Percentiles rank a stretch among this genome's conserved stretches.
phyloP scores from a whole-genome alignment of 1,140 invertebrate genomes.

The Asbolus verrucosus region DNA sequence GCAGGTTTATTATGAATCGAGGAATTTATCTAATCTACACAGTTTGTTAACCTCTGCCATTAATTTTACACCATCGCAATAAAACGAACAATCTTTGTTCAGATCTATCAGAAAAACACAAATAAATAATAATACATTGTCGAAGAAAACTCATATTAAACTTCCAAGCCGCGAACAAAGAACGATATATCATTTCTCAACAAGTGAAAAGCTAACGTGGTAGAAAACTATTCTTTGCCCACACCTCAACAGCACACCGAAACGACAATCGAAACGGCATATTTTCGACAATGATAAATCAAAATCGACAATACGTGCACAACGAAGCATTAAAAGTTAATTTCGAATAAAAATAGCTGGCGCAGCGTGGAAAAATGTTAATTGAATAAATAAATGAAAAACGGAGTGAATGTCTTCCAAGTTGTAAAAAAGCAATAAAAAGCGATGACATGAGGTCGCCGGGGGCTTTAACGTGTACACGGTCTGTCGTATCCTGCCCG shows the following conservation, averaged over 20 bases:
- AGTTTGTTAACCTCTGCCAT: conserved; percentile 40
- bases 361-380: neutral
- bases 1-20: conserved; percentile 22
- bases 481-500: neutral
- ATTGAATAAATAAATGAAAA: neutral
- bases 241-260: conserved; percentile 16
- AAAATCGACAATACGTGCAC: neutral
- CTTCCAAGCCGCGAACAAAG: conserved; percentile 13
- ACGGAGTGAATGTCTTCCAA: too few relatives aligned
- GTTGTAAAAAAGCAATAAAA: conserved; percentile 9
- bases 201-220: conserved; percentile 5
- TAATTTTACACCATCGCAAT: conserved; percentile 28
- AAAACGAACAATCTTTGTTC: conserved; percentile 26
- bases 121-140: conserved; percentile 24
- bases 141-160: conserved; percentile 24
- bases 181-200: conserved; percentile 26
- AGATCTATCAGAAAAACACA: conserved; percentile 36
- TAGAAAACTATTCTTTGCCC: too few relatives aligned
- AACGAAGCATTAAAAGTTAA: neutral
- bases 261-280: too few relatives aligned
- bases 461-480: neutral
- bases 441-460: conserved; percentile 1
- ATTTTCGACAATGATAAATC: conserved; percentile 26
- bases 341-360: too few relatives aligned
- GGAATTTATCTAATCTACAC: conserved; percentile 38